Conservation (phyloP, 2,888 invertebrate genomes). For the Pammene fasciana region DNA sequence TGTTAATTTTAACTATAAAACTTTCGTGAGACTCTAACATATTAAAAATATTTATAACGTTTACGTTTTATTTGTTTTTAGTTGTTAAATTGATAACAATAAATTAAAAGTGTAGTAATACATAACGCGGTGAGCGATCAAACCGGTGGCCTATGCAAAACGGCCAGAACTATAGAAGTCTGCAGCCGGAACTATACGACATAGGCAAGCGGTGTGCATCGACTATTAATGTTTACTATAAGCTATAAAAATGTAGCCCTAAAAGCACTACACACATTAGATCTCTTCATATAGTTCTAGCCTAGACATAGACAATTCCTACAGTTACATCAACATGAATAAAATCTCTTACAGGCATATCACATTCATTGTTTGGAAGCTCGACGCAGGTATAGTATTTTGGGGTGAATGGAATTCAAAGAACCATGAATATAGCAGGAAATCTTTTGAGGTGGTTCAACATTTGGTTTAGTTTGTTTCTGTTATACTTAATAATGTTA, state of each 20-base stretch:
- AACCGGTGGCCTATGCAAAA: too few relatives aligned
- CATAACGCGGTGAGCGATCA: too few relatives aligned
- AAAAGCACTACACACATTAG: slow-evolving; percentile 25
- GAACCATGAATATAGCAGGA: background rate
- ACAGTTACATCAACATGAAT: slow-evolving; percentile 30
- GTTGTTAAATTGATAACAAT: too few relatives aligned
- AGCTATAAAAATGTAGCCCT: slow-evolving; percentile 18
- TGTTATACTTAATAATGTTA: too few relatives aligned
- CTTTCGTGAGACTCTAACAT: too few relatives aligned
- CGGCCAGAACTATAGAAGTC: too few relatives aligned
- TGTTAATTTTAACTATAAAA: too few relatives aligned
- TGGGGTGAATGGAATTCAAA: background rate
- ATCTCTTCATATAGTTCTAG: slow-evolving; percentile 37
- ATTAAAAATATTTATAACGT: too few relatives aligned
- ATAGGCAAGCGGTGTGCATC: background rate
- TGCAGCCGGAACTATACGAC: too few relatives aligned
- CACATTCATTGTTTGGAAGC: background rate
- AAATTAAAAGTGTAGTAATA: too few relatives aligned
- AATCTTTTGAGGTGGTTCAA: background rate
- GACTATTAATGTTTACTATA: slow-evolving; percentile 7
- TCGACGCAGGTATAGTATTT: slow-evolving; percentile 15
- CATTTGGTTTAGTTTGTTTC: too few relatives aligned
- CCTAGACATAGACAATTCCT: slow-evolving; percentile 24
- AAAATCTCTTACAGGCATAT: slow-evolving; percentile 7
- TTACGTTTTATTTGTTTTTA: too few relatives aligned